Conservation (phyloP, 2,888 invertebrate genomes). For the Andrena flavipes region DNA sequence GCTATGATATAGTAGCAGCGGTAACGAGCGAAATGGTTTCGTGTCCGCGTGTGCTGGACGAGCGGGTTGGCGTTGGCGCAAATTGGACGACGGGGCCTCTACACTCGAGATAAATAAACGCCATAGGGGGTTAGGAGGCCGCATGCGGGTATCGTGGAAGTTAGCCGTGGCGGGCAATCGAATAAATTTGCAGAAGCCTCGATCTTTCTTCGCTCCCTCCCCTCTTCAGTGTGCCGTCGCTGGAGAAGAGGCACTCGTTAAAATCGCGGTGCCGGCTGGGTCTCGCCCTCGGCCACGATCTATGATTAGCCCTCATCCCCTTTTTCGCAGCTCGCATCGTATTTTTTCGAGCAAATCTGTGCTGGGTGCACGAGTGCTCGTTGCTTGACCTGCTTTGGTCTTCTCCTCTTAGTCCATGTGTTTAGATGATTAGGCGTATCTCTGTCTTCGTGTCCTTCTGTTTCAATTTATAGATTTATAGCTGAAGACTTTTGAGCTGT, state of each 20-base stretch:
- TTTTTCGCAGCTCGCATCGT: not conserved
- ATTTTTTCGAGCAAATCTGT: not conserved
- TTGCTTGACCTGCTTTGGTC: not conserved
- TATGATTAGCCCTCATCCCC: slow-evolving; percentile 36
- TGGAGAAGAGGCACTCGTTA: slow-evolving; percentile 49
- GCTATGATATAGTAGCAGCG: slow-evolving; percentile 50
- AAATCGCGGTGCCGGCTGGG: slow-evolving; percentile 24
- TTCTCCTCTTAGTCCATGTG: not conserved
- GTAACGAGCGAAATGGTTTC: slow-evolving; percentile 69
- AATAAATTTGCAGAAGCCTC: slow-evolving; percentile 68
- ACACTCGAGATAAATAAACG: slow-evolving; percentile 75
- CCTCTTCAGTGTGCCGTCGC: not conserved
- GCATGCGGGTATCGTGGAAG: slow-evolving; percentile 72
- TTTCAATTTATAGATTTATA: no score
- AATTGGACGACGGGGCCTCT: slow-evolving; percentile 71
- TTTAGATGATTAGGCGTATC: not conserved
- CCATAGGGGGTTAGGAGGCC: slow-evolving; percentile 60
- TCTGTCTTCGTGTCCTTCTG: not conserved
- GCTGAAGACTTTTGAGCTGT: no score
- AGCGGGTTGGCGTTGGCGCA: slow-evolving; percentile 60
- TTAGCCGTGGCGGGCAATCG: slow-evolving; percentile 62
- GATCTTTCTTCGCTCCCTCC: slow-evolving; percentile 42
- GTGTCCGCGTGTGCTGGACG: slow-evolving; percentile 54
- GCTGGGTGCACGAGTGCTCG: not conserved
- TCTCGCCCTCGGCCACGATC: slow-evolving; percentile 22